Evolutionary conservation across 2,113 vertebrate genomes (phyloP), one percentile per base, ranked within the genome.

Genomic region (Puntigrus tetrazona): DNA sequence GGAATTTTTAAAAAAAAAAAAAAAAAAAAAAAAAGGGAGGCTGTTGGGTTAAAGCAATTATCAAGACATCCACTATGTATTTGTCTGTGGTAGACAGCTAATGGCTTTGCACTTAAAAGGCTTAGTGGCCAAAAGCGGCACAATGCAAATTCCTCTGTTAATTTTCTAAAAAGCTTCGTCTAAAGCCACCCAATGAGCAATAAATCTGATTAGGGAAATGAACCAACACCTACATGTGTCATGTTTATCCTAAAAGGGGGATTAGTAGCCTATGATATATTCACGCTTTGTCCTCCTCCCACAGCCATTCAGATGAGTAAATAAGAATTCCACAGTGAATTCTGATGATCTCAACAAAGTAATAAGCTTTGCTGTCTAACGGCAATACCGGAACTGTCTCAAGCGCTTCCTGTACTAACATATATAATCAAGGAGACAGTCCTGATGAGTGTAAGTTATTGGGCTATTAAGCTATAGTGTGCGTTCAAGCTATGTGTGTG

Each of bases 131-230:
- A 57, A 78, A 57, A 57, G 22, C 7, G 22, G n/a, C 13, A 61
- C 36, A 36, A 59, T 78, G 22, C 34, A 36, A 78, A 59, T 78
- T 59, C 34, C 75, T 38, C 16, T 43, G 77, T 45, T 80, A 6
- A 80, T 80, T 80, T 45, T 65, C 78, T 80, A 31, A 67, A 45
- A 80, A 29, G 27, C 59, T 45, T 79, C 2, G 9, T 63, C 27
- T 29, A 20, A n/a, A 61, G 38, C n/a, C 52, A 41, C n/a, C n/a
- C 55, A 67, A 31, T 8, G 27, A 80, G 59, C 25, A 80, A 67
- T 80, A 80, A 67, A 80, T 80, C 59, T 47, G 11, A 67, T 80
- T 80, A 80, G 47, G 78, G 25, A 67, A 65, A 80, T 67, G 16
- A 80, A 67, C 43, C 57, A 45, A 79, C 59, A 67, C 52, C 55